Percentiles rank a stretch among this genome's conserved stretches.
Evolutionary conservation across 2,797 vertebrate species (phyloP).

Genomic region (Neosilurus mollespiculum): DNA sequence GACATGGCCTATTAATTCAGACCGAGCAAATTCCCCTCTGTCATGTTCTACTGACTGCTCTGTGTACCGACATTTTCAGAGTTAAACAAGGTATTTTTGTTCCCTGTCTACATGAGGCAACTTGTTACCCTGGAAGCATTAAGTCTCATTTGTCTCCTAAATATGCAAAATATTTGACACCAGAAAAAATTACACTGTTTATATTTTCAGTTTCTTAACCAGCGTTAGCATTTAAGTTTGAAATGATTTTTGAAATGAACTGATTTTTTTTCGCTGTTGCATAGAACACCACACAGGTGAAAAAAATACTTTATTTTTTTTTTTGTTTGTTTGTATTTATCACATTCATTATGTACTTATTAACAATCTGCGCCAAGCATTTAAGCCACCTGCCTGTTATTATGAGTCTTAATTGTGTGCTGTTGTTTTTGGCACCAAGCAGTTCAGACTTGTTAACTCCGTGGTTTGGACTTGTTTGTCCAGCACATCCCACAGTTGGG

Average conservation of each 20-base stretch:
- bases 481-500: no score
- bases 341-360: background rate
- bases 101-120: background rate
- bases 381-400: no score
- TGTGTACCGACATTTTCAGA: background rate
- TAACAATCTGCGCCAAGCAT: no score
- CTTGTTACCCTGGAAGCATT: background rate
- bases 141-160: no score
- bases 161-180: background rate
- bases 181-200: background rate
- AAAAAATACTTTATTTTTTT: background rate
- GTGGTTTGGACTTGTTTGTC: no score
- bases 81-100: background rate
- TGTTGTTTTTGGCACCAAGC: no score
- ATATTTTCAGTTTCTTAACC: background rate
- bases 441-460: no score
- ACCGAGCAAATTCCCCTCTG: conserved; percentile 61
- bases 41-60: conserved; percentile 58
- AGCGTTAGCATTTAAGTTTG: background rate
- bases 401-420: no score
- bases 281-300: background rate
- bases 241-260: background rate
- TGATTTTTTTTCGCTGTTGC: background rate
- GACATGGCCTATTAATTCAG: conserved; percentile 64
- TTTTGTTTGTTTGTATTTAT: background rate